Conservation (phyloP, 2,113 vertebrate species). For the Mastomys coucha region DNA sequence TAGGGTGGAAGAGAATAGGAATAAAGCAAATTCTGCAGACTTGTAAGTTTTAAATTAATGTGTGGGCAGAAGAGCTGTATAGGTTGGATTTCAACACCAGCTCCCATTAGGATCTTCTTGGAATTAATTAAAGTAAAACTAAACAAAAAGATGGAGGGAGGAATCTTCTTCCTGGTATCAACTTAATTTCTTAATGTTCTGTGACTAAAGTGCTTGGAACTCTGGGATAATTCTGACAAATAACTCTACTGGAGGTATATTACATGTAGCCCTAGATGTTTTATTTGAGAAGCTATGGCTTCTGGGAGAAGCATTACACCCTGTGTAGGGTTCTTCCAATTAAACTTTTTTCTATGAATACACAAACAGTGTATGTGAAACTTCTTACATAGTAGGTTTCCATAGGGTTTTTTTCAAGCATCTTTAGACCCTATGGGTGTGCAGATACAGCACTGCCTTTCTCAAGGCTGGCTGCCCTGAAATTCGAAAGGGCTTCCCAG, state of each 20-base stretch:
- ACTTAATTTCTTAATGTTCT: not conserved
- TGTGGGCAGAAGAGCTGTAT: not conserved
- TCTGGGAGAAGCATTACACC: not conserved
- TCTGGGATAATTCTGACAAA: not conserved
- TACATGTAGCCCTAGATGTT: not conserved
- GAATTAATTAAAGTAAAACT: not conserved
- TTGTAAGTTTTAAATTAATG: not conserved
- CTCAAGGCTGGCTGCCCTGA: no score
- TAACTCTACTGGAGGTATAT: not conserved
- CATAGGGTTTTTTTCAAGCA: not conserved
- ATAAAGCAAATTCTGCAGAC: not conserved
- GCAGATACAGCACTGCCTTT: not conserved
- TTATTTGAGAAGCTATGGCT: not conserved
- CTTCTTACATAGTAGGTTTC: not conserved
- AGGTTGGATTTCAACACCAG: not conserved
- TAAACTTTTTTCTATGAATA: not conserved
- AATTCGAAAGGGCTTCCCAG: not conserved
- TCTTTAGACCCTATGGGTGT: not conserved
- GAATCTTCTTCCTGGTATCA: not conserved
- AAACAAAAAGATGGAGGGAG: not conserved
- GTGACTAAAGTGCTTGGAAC: not conserved
- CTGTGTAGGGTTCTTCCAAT: not conserved
- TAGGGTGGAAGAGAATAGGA: not conserved
- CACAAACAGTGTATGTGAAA: not conserved
- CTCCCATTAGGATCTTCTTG: not conserved